Percentiles rank a stretch among this genome's conserved stretches.
These are phyloP conservation scores for Agrilus planipennis DNA, from an alignment of 1,140 invertebrate species.

Conservation along the genomic window DNA sequence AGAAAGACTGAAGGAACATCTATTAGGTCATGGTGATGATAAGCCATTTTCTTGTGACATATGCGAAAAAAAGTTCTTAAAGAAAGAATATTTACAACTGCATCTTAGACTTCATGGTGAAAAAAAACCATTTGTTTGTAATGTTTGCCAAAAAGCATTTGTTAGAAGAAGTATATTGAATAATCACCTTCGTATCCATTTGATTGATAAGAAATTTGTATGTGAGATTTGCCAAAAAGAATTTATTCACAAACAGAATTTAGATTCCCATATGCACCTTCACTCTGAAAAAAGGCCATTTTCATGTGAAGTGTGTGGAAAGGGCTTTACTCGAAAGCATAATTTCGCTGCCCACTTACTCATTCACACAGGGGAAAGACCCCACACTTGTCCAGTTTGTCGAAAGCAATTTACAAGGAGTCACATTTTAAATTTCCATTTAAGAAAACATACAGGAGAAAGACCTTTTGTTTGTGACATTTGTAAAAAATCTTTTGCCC, in stretches of 20 bases:
- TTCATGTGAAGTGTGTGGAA: constrained; percentile 30
- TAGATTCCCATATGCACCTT: constrained; percentile 14
- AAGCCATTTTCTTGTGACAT: constrained; percentile 36
- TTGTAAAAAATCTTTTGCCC: constrained; percentile 2
- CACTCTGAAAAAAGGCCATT: constrained; percentile 26
- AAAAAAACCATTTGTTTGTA: constrained; percentile 36
- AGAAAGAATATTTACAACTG: constrained; percentile 34
- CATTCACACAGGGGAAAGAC: no score
- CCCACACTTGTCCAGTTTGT: no score
- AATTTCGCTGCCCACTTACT: no score
- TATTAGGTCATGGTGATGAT: constrained; percentile 39
- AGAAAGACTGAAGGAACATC: constrained; percentile 23
- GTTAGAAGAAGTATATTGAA: constrained; percentile 10
- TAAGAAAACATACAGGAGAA: no score
- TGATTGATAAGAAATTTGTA: no score
- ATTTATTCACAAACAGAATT: constrained; percentile 15
- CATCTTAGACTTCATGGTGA: constrained; percentile 37
- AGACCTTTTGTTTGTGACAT: constrained; percentile 2
- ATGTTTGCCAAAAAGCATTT: constrained; percentile 31
- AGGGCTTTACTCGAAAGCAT: constrained; percentile 29
- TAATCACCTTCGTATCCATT: no score
- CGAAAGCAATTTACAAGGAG: no score
- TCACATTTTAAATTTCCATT: no score
- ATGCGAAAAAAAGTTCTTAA: constrained; percentile 37
- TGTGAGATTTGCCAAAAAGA: constrained; percentile 15